A percentile compares a stretch with the other conserved stretches of the same genome.
Conservation (phyloP, 2,888 invertebrate species). For the Lepidonotus clava region DNA sequence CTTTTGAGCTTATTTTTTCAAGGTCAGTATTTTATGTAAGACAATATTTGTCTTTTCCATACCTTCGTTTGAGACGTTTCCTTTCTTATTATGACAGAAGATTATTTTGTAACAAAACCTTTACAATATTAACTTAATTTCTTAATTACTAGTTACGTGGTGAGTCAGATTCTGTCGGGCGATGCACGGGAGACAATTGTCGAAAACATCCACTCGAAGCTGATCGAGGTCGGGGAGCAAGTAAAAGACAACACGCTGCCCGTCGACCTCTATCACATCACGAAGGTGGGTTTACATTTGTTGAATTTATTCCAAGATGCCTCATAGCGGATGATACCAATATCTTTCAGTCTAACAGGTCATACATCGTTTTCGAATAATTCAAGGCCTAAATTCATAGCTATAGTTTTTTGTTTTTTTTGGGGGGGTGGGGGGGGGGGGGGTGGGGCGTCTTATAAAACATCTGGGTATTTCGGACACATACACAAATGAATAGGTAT, state of each 20-base stretch:
- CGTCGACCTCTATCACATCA: conserved; percentile 89
- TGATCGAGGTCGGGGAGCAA: conserved; percentile 88
- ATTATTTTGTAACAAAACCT: not conserved
- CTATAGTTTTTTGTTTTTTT: too few species aligned
- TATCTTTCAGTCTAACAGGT: too few species aligned
- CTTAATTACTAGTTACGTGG: conserved; percentile 80
- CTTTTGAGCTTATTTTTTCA: too few species aligned
- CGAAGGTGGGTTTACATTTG: conserved; percentile 87
- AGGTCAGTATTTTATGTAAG: not conserved
- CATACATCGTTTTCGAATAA: too few species aligned
- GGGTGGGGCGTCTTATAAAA: too few species aligned
- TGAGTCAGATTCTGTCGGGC: conserved; percentile 79
- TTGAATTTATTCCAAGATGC: too few species aligned
- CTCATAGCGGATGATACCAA: too few species aligned
- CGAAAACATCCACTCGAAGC: conserved; percentile 90
- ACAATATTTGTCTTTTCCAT: not conserved
- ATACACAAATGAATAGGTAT: too few species aligned
- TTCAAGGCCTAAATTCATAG: too few species aligned
- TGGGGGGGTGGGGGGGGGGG: too few species aligned
- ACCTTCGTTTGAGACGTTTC: not conserved
- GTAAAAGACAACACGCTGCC: conserved; percentile 86
- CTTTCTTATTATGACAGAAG: not conserved
- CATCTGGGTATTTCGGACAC: too few species aligned
- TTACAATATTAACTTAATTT: not conserved
- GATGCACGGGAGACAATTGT: conserved; percentile 91